A percentile compares a stretch with the other conserved stretches of the same genome.
Evolutionary conservation across 2,888 invertebrate genomes (phyloP).

Genomic region (Cryptosula pallasiana): DNA sequence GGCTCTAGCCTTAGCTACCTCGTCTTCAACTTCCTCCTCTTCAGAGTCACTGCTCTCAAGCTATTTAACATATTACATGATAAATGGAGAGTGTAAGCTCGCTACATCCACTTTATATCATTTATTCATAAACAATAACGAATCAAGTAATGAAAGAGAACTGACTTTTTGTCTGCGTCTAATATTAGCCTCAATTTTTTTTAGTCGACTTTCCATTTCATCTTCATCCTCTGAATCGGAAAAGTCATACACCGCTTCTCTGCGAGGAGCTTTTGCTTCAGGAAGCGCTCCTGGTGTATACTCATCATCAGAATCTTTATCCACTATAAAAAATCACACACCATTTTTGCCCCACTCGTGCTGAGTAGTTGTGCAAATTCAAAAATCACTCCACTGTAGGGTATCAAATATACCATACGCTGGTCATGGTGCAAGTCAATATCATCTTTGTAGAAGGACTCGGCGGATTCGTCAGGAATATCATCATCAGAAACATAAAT

Average conservation of each 20-base stretch:
- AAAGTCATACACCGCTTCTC: constrained; percentile 21
- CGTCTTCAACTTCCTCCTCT: background rate
- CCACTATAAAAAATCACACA: too few species aligned
- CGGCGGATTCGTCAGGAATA: constrained; percentile 8
- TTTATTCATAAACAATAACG: too few species aligned
- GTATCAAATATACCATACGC: background rate
- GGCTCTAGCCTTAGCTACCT: constrained; percentile 58
- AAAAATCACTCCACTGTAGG: background rate
- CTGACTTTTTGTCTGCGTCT: constrained; percentile 8
- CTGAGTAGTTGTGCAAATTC: too few species aligned
- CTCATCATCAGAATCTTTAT: background rate
- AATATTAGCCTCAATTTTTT: constrained; percentile 6
- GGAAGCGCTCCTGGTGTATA: background rate
- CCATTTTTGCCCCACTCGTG: too few species aligned
- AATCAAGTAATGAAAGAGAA: too few species aligned
- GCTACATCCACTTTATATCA: too few species aligned
- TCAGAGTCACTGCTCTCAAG: constrained; percentile 16
- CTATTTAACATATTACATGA: background rate
- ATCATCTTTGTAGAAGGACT: constrained; percentile 15
- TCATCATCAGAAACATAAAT: constrained; percentile 14
- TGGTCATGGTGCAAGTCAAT: background rate
- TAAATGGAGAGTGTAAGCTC: too few species aligned
- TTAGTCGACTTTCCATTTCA: background rate
- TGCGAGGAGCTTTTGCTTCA: background rate
- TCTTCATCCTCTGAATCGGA: constrained; percentile 14